Percentiles rank a stretch among this genome's conserved stretches.
These are phyloP conservation scores for Coelogynopora nodosa DNA, from an alignment of 2,888 invertebrate species.

Conservation along the genomic window DNA sequence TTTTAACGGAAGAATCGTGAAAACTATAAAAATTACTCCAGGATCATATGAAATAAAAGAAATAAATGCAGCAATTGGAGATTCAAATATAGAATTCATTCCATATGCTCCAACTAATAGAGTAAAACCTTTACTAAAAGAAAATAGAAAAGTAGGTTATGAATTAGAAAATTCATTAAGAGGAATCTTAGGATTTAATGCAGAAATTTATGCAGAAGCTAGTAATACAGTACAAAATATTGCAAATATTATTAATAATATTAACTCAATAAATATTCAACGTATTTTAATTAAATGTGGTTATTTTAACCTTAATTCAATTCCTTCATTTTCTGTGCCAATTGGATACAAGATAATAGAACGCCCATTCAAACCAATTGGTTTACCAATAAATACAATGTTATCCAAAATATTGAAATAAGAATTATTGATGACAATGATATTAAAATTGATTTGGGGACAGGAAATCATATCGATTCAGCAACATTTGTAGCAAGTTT, in stretches of 20 bases:
- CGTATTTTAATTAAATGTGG: neutral
- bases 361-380: neutral
- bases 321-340: conserved; percentile 13
- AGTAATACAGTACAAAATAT: neutral
- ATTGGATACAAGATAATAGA: neutral
- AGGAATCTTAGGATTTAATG: neutral
- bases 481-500: neutral
- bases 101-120: neutral
- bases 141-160: neutral
- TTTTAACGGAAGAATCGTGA: neutral
- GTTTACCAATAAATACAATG: neutral
- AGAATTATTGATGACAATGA: neutral
- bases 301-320: neutral
- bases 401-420: neutral
- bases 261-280: neutral
- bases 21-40: neutral
- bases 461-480: neutral
- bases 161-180: neutral
- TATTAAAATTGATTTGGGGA: neutral
- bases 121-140: neutral
- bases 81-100: neutral
- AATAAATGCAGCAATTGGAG: neutral
- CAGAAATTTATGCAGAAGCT: no score
- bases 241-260: neutral
- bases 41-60: neutral